Base-by-base conservation (phyloP, 2,888 invertebrate species). In the Sphaeridia pumilis region DNA sequence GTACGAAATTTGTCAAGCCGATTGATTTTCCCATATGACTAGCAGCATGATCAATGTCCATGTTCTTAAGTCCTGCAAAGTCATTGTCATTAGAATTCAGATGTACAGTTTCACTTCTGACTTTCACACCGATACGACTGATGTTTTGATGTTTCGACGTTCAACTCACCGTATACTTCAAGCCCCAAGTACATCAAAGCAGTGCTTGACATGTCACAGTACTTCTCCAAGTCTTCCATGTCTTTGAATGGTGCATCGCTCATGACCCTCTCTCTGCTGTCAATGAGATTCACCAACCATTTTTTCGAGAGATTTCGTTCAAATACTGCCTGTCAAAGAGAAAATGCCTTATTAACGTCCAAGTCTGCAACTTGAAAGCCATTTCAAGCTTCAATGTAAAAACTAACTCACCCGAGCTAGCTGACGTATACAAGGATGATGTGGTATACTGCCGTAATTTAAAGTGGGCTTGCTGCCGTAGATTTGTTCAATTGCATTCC, bases 1-100 rank as follows among this genome's bases (percentile, higher is more conserved):
- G 69, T 55, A 79, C 67, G 56, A 85, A 74, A 67, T 85, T 92
- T 1, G 81, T 72, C 50, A 94, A 77, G 49, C 93, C 93, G 72
- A 90, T 88, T 4, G 92, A 86, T 75, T 92, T 93, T 17, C 94
- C 94, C 62, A 94, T 71, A 74, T 95, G 94, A 65, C 90, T 92
- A 27, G 86, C 88, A 20, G 82, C 87, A 76, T 94, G 92, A 70
- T 94, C 93, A 5, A 84, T 83, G 68, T 88, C 78, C 0, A 92
- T 69, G 72, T 84, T 80, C 65, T 78, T 76, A 10, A 84, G 71
- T 54, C 72, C 76, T 75, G 57, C 22, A 61, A 62, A n/a, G n/a
- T n/a, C n/a, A n/a, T n/a, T n/a, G n/a, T n/a, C n/a, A n/a, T n/a
- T n/a, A n/a, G n/a, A n/a, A n/a, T n/a, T n/a, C n/a, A n/a, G n/a